Evolutionary conservation across 2,113 vertebrate genomes (phyloP).

Genomic region (Elephas maximus): DNA sequence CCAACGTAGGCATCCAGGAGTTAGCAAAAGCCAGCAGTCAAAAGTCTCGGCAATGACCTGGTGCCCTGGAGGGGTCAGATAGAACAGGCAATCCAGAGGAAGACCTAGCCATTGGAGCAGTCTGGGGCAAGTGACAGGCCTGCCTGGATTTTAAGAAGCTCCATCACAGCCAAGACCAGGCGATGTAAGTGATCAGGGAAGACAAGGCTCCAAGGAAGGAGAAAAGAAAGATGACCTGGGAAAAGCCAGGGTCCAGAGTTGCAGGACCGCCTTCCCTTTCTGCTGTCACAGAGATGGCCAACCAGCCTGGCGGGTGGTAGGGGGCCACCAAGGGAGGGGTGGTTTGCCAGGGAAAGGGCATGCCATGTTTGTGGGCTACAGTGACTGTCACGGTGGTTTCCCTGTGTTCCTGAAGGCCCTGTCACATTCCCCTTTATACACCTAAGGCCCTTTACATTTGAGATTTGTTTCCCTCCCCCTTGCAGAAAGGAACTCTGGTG

Average conservation of each 20-base stretch:
- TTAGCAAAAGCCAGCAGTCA: neutral
- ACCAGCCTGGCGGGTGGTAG: neutral
- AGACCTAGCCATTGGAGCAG: too few relatives aligned
- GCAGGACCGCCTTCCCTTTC: neutral
- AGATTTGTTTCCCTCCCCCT: neutral
- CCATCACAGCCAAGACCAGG: neutral
- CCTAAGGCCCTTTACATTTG: neutral
- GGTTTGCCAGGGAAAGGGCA: neutral
- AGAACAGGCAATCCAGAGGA: too few relatives aligned
- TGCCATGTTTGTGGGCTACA: too few relatives aligned
- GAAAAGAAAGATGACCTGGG: neutral
- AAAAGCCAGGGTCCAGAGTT: neutral
- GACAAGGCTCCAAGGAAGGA: neutral
- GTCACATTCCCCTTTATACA: neutral
- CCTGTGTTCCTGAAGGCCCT: neutral
- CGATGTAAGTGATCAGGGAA: neutral
- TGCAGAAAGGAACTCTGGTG: too few relatives aligned
- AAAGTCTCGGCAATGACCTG: neutral
- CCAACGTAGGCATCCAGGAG: neutral
- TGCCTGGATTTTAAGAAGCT: neutral
- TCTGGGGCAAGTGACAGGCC: neutral
- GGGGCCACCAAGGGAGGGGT: fast-evolving
- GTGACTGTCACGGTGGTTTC: neutral
- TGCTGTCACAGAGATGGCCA: neutral
- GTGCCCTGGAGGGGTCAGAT: neutral